Conservation (phyloP, 2,888 invertebrate genomes). For the Gryllus longicercus region DNA sequence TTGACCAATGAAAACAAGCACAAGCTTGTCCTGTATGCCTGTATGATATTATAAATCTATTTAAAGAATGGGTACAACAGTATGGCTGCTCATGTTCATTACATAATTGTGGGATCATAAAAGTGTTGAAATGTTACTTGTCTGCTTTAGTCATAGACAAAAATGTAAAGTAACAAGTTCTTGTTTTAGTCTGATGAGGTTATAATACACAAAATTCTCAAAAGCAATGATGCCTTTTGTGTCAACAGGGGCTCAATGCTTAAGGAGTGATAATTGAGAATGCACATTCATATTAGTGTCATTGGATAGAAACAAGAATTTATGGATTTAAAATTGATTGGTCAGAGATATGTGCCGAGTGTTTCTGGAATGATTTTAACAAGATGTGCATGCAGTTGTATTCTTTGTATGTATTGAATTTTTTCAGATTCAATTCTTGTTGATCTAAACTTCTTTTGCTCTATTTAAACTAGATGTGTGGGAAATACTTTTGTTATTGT, state of each 20-base stretch:
- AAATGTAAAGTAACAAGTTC: neutral
- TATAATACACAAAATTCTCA: neutral
- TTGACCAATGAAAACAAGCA: neutral
- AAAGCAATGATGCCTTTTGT: neutral
- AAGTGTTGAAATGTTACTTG: neutral
- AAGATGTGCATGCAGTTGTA: conserved; percentile 17
- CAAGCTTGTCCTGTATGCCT: conserved; percentile 17
- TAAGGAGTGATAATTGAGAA: neutral
- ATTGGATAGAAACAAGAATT: neutral
- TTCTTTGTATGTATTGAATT: conserved; percentile 7
- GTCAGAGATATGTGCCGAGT: neutral
- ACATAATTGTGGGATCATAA: neutral
- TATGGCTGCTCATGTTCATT: conserved; percentile 7
- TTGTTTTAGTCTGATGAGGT: conserved; percentile 4
- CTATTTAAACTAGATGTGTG: conserved; percentile 11
- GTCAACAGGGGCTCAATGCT: neutral
- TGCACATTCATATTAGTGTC: conserved; percentile 8
- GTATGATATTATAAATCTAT: conserved; percentile 20
- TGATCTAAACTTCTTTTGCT: neutral
- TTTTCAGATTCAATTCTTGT: conserved; percentile 17
- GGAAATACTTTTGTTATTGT: conserved; percentile 7
- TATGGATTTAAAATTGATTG: neutral
- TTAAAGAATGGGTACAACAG: conserved; percentile 17
- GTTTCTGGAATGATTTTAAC: neutral
- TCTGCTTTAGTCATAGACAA: conserved; percentile 8